These are phyloP conservation scores for Glossosoma conforme DNA, from an alignment of 1,140 invertebrate genomes.

Conservation along the genomic window DNA sequence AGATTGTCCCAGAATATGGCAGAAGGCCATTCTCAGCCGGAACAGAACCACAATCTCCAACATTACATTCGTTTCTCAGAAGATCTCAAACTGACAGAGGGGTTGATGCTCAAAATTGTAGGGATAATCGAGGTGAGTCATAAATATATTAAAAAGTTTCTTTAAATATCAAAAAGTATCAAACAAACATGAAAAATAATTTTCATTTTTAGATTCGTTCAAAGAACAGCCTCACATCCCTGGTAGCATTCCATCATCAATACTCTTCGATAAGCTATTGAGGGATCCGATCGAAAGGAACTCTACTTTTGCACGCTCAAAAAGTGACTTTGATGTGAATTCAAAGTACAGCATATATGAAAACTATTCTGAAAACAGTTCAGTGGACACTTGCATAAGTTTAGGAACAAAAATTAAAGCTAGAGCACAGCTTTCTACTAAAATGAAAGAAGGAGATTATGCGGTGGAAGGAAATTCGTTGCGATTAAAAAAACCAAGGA, in stretches of 20 bases:
- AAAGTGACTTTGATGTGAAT: slow-evolving; percentile 10
- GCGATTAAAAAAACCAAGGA: slow-evolving; percentile 19
- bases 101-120: slow-evolving; percentile 8
- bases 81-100: slow-evolving; percentile 19
- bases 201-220: slow-evolving; percentile 20
- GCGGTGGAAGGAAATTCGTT: slow-evolving; percentile 16
- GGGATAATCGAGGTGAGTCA: slow-evolving; percentile 35
- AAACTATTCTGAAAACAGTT: slow-evolving; percentile 47
- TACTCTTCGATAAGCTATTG: slow-evolving; percentile 24
- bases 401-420: slow-evolving; percentile 50
- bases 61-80: slow-evolving; percentile 27
- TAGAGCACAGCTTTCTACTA: slow-evolving; percentile 36
- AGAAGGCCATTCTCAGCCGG: slow-evolving; percentile 48
- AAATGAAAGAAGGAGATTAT: slow-evolving; percentile 2
- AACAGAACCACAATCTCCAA: slow-evolving; percentile 39
- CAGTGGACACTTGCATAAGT: slow-evolving; percentile 48
- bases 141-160: not conserved
- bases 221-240: slow-evolving; percentile 19
- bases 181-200: not conserved
- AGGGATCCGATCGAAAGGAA: slow-evolving; percentile 20
- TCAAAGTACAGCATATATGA: slow-evolving; percentile 33
- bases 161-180: slow-evolving; percentile 30
- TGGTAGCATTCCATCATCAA: slow-evolving; percentile 19
- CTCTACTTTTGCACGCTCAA: not conserved
- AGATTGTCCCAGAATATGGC: slow-evolving; percentile 42